phyloP scores from a whole-genome alignment of 2,113 vertebrate genomes.

The Oreochromis tanganicae region DNA sequence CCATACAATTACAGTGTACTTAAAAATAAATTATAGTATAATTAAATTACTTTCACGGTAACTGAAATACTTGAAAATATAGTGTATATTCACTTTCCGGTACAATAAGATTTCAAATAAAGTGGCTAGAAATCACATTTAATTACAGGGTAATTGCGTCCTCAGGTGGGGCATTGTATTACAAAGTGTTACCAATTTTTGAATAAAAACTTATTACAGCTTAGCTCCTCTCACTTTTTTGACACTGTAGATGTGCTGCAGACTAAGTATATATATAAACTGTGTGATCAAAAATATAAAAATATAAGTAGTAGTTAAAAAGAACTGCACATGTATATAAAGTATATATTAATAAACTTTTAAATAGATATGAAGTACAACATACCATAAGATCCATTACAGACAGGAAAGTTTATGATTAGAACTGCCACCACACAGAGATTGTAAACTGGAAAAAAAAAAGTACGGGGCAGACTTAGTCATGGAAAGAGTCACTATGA shows the following conservation, averaged over 20 bases:
- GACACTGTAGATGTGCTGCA: neutral
- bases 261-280: neutral
- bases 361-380: neutral
- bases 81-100: neutral
- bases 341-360: neutral
- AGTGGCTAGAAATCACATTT: neutral
- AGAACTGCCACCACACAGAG: neutral
- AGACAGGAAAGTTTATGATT: neutral
- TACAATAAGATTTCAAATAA: neutral
- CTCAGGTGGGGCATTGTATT: neutral
- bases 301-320: neutral
- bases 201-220: neutral
- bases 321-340: neutral
- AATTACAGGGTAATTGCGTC: neutral
- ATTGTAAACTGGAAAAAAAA: neutral
- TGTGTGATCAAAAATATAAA: neutral
- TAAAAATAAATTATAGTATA: neutral
- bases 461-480: fast-evolving
- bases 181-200: neutral
- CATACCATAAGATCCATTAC: neutral
- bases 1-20: neutral
- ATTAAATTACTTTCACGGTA: fast-evolving
- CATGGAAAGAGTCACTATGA: neutral
- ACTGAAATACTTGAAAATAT: neutral
- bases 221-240: neutral